Evolutionary conservation across 2,888 invertebrate genomes (phyloP), one percentile per base, ranked within the genome.

Genomic region (Ophion costatus): DNA sequence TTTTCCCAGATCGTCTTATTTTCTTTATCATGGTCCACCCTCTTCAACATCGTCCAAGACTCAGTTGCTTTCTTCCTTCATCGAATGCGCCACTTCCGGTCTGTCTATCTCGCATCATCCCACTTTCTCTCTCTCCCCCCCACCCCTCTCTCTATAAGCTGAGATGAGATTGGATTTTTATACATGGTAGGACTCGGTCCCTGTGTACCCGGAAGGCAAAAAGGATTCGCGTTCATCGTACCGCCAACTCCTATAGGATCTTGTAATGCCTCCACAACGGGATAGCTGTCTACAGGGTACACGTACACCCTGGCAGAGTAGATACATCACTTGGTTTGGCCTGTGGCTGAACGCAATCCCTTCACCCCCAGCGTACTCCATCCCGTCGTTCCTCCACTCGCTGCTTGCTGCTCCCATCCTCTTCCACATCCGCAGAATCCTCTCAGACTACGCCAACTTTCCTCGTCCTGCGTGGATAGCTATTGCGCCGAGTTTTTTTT

Each of bases 121-220:
- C 80, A 71, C 74, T 70, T 70, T 73, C 63, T 67, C 81, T 88
- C 78, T 78, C 45, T 9, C 29, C 0, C 29, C 4, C 63, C 45
- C 11, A 2, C 0, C 29, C 4, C 63, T 67, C 81, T 88, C 78
- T 78, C 1, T 10, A 45, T 45, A 84, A 84, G 87, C 84, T 76
- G 80, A 86, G 86, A 87, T 87, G 86, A 90, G 88, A 91, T 91
- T 90, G 90, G 89, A 90, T 89, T 91, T 91, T 91, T 90, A 90
- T 90, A 85, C 88, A 89, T 89, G 82, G 87, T 78, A 80, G 84
- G 88, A 82, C 80, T 70, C 77, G 71, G 82, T 86, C 80, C 80
- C 75, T 71, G 61, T 24, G 70, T 76, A 76, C 84, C 87, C 88
- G 70, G 71, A 74, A 85, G 88, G 86, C 88, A 69, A 20, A 59